These are phyloP conservation scores for Tachina grossa DNA, from an alignment of 2,888 invertebrate species.

Conservation along the genomic window DNA sequence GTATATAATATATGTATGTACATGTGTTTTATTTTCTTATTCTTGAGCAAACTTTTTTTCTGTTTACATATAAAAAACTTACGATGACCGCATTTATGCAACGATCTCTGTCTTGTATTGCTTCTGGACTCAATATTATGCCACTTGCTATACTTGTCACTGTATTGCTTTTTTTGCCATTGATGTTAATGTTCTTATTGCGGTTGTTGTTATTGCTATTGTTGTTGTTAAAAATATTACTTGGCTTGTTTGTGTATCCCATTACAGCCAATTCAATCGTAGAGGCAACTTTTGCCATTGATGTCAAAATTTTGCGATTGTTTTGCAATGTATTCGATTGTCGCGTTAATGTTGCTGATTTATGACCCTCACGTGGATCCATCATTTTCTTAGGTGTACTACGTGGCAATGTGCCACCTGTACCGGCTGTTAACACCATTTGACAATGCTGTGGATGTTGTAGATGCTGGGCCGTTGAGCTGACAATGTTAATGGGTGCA, in stretches of 20 bases:
- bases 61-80: constrained; percentile 75
- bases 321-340: constrained; percentile 74
- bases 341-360: constrained; percentile 80
- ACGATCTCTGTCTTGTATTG: constrained; percentile 78
- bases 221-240: constrained; percentile 20
- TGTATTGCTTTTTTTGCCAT: constrained; percentile 1
- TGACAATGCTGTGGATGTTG: constrained; percentile 77
- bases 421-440: constrained; percentile 77
- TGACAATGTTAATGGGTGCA: constrained; percentile 72
- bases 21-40: neutral
- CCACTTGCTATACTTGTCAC: constrained; percentile 65
- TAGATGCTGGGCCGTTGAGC: constrained; percentile 71
- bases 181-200: constrained; percentile 31
- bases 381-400: constrained; percentile 79
- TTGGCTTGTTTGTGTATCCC: constrained; percentile 66
- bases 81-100: constrained; percentile 83
- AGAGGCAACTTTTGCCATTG: constrained; percentile 78
- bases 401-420: constrained; percentile 79
- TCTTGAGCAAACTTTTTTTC: neutral
- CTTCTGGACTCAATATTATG: constrained; percentile 71
- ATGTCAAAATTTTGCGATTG: constrained; percentile 72
- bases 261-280: constrained; percentile 76
- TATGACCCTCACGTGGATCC: constrained; percentile 75
- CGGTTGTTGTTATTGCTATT: constrained; percentile 28
- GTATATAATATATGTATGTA: no score